These are phyloP conservation scores for Syrmaticus mikado DNA, from an alignment of 2,113 vertebrate genomes.

Conservation along the genomic window DNA sequence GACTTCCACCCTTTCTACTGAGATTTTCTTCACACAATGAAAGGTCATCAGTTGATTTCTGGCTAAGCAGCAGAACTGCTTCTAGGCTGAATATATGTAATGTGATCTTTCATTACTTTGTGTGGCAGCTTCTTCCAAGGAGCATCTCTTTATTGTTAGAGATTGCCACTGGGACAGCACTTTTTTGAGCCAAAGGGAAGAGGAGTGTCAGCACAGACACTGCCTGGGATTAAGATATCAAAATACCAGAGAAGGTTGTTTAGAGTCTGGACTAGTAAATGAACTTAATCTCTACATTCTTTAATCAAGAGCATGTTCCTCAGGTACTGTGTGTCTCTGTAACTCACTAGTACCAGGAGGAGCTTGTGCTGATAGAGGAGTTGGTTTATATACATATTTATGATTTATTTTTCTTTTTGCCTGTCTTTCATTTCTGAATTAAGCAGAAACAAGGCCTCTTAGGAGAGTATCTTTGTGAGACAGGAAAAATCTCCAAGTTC, in stretches of 20 bases:
- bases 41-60: neutral
- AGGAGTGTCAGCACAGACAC: neutral
- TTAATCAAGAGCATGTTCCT: neutral
- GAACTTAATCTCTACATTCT: neutral
- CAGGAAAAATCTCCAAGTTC: neutral
- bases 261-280: neutral
- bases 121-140: neutral
- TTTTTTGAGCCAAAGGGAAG: neutral
- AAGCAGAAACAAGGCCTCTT: neutral
- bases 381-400: neutral
- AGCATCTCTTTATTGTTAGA: neutral
- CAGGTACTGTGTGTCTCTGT: neutral
- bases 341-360: neutral
- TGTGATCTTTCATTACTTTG: neutral
- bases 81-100: neutral
- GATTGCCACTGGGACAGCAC: neutral
- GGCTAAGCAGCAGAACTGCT: neutral
- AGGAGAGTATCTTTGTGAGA: neutral
- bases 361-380: neutral
- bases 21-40: neutral
- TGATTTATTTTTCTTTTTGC: conserved; percentile 24
- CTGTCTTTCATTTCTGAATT: conserved; percentile 13
- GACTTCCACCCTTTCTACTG: neutral
- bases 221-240: neutral
- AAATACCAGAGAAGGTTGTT: neutral